phyloP scores from a whole-genome alignment of 2,797 vertebrate species.

The Myotis daubentonii region DNA sequence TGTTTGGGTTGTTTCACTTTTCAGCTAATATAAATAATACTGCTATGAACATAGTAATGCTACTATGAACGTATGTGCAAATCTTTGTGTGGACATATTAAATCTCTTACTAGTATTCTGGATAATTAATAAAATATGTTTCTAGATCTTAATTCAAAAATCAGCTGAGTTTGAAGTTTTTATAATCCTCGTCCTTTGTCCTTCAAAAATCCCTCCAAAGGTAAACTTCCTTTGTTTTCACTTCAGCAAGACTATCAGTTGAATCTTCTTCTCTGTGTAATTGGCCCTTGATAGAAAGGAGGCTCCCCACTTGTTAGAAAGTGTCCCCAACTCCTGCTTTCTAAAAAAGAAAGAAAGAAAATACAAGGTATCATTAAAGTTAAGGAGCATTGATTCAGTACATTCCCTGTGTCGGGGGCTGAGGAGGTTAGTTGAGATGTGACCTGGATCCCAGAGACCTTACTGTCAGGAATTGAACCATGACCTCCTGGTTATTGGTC shows the following conservation, averaged over 20 bases:
- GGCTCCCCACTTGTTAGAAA: not conserved
- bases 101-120: not conserved
- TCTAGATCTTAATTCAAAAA: slow-evolving; percentile 39
- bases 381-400: not conserved
- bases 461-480: not conserved
- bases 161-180: not conserved
- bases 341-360: not conserved
- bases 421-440: not conserved
- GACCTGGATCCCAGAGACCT: not conserved
- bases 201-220: not conserved
- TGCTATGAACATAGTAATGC: not conserved
- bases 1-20: not conserved
- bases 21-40: not conserved
- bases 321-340: slow-evolving; percentile 5
- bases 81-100: not conserved
- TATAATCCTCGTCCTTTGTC: slow-evolving; percentile 22
- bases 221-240: not conserved
- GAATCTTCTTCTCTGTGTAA: not conserved
- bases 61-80: not conserved
- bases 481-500: not conserved
- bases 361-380: not conserved
- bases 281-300: not conserved
- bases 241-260: not conserved
- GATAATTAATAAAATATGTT: slow-evolving; percentile 38
- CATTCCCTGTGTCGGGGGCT: not conserved